Evolutionary conservation across 1,140 invertebrate genomes (phyloP), one percentile per base, ranked within the genome.

Genomic region (Campoletis sonorensis): DNA sequence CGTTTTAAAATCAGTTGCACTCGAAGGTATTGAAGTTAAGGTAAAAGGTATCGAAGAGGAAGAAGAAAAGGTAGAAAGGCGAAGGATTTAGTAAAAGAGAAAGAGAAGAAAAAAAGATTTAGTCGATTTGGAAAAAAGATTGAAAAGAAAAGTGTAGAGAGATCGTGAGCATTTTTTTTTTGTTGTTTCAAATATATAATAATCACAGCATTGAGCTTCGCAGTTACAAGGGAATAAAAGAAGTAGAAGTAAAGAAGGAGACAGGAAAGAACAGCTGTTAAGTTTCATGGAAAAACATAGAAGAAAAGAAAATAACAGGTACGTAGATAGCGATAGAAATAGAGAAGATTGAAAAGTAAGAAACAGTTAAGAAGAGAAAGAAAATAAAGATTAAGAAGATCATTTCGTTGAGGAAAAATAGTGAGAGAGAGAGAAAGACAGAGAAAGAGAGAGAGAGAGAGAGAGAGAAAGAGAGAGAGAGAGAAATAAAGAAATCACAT

Each of bases 151-250:
- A 84, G 26, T 79, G 10, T 1, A 58, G 13, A 40, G n/a, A 45
- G 40, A 45, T 45, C 40, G 30, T 1, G 30, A 2, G 71, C 40
- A 81, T 21, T 33, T 5, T 54, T 5, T 54, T 64, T 71, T 79
- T 58, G 21, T 67, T 67, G 61, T 51, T 77, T 77, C 40, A 77
- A 77, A 77, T 77, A 79, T 33, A 71, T 27, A 79, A 76, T 77
- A 81, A 81, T 82, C 78, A 80, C 78, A 82, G 81, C 78, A 54
- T 82, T 77, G 72, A 82, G 78, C 64, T 80, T 82, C 30, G 71
- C 58, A 82, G 61, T 76, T 75, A 7, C 27, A 64, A 27, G 37
- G 40, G 11, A 3, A 64, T 76, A 23, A 67, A n/a, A 75, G 75
- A 68, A 70, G 33, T 68, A 33, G 54, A n/a, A 58, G 54, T 16